Conservation (phyloP, 2,113 vertebrate genomes). For the Cynoglossus semilaevis region DNA sequence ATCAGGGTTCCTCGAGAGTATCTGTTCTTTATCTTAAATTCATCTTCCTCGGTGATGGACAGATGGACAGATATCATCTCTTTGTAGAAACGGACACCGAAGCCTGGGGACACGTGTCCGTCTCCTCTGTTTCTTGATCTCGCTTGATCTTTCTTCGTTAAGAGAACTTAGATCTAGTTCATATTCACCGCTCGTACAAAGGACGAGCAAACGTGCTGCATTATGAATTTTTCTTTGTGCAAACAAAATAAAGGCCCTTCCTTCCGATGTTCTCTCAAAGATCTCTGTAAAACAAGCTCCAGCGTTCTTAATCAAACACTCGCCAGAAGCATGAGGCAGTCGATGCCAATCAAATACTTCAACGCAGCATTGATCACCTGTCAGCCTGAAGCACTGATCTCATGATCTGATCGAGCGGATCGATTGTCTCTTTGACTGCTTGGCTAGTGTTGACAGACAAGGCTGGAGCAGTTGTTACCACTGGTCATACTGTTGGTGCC, state of each 20-base stretch:
- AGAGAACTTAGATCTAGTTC: neutral
- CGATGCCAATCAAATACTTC: constrained; percentile 24
- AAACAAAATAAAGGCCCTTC: constrained; percentile 14
- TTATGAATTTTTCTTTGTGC: constrained; percentile 3
- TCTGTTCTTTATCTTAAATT: neutral
- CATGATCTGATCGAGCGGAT: constrained; percentile 20
- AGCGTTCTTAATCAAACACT: constrained; percentile 26
- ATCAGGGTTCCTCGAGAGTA: neutral
- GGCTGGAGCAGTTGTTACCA: neutral
- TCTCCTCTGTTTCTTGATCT: neutral
- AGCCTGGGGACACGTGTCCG: neutral
- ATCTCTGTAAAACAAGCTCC: constrained; percentile 6
- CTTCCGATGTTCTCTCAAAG: constrained; percentile 1
- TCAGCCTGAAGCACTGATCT: constrained; percentile 26
- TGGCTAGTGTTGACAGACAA: constrained; percentile 19
- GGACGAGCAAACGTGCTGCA: neutral
- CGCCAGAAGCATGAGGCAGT: constrained; percentile 22
- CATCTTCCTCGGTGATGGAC: neutral
- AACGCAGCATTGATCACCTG: constrained; percentile 10
- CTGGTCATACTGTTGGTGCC: constrained; percentile 1
- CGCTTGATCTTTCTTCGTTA: constrained; percentile 18
- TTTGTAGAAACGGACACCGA: neutral
- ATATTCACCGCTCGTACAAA: neutral
- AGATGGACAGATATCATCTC: neutral
- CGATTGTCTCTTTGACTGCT: constrained; percentile 24